A percentile compares a stretch with the other conserved stretches of the same genome.
phyloP scores from a whole-genome alignment of 2,113 vertebrate genomes.

The Bubo scandiacus region DNA sequence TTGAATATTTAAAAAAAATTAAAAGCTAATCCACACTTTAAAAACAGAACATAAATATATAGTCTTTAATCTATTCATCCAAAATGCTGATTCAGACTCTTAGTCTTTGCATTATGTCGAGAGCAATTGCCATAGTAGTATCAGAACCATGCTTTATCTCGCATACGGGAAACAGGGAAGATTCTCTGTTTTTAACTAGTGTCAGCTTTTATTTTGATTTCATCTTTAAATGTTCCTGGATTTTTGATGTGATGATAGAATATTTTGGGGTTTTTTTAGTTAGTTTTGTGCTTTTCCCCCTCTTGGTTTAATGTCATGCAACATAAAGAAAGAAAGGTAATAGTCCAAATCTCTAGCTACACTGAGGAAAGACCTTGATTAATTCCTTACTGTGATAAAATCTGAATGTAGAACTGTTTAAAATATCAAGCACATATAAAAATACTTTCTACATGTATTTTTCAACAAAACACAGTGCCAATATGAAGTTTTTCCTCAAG shows the following conservation, averaged over 20 bases:
- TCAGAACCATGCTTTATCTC: neutral
- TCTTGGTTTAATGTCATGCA: neutral
- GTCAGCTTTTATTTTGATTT: neutral
- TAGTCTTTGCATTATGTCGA: neutral
- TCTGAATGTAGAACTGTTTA: neutral
- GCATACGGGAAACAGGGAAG: neutral
- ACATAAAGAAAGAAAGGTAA: neutral
- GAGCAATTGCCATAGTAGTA: neutral
- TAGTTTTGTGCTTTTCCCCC: neutral
- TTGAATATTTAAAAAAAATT: neutral
- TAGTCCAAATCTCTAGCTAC: neutral
- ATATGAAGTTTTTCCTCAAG: neutral
- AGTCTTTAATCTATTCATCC: neutral
- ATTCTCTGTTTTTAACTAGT: neutral
- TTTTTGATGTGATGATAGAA: neutral
- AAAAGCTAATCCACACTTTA: neutral
- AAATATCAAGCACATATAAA: neutral
- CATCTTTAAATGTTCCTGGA: neutral
- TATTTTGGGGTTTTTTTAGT: neutral
- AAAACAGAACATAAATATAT: neutral
- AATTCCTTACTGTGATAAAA: neutral
- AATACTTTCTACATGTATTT: neutral
- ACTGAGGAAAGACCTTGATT: neutral
- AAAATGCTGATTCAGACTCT: neutral
- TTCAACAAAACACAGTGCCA: neutral